Conservation (phyloP, 2,797 vertebrate species). For the Pteronotus mesoamericanus region DNA sequence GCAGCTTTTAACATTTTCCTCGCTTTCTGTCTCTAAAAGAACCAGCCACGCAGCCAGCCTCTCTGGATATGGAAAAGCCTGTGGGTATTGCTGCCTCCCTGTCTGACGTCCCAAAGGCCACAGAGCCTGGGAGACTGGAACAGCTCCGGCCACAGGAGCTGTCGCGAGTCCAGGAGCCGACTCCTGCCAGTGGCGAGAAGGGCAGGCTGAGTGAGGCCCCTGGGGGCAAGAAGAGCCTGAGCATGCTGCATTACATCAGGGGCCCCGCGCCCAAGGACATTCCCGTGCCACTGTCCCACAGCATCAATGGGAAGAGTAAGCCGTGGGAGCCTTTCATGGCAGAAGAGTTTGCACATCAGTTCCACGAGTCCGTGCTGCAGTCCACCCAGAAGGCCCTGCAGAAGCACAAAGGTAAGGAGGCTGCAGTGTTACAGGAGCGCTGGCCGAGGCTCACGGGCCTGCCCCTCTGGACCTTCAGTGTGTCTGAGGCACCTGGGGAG, state of each 20-base stretch:
- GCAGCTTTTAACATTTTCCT: background rate
- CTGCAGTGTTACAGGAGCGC: accelerated
- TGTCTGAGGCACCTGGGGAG: accelerated
- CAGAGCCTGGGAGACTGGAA: slow-evolving; percentile 83
- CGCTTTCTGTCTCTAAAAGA: slow-evolving; percentile 82
- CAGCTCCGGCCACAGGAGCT: slow-evolving; percentile 86
- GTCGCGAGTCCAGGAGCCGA: slow-evolving; percentile 80
- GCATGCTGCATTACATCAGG: slow-evolving; percentile 91
- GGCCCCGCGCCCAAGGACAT: slow-evolving; percentile 90
- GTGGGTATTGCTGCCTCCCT: slow-evolving; percentile 79
- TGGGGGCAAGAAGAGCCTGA: slow-evolving; percentile 87
- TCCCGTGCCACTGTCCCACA: slow-evolving; percentile 83
- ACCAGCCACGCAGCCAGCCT: slow-evolving; percentile 78
- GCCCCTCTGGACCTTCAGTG: no score
- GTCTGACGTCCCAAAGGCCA: slow-evolving; percentile 80
- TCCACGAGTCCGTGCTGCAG: slow-evolving; percentile 98
- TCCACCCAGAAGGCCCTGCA: slow-evolving; percentile 98
- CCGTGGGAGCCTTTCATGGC: slow-evolving; percentile 96
- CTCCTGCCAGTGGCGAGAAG: slow-evolving; percentile 83
- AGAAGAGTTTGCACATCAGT: slow-evolving; percentile 98
- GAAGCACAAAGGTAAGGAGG: slow-evolving; percentile 93
- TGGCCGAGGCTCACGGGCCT: no score
- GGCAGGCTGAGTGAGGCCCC: slow-evolving; percentile 84
- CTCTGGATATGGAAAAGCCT: slow-evolving; percentile 86
- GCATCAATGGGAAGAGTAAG: slow-evolving; percentile 93